phyloP scores from a whole-genome alignment of 2,797 vertebrate species.

The Microctenopoma stevenorrisi region DNA sequence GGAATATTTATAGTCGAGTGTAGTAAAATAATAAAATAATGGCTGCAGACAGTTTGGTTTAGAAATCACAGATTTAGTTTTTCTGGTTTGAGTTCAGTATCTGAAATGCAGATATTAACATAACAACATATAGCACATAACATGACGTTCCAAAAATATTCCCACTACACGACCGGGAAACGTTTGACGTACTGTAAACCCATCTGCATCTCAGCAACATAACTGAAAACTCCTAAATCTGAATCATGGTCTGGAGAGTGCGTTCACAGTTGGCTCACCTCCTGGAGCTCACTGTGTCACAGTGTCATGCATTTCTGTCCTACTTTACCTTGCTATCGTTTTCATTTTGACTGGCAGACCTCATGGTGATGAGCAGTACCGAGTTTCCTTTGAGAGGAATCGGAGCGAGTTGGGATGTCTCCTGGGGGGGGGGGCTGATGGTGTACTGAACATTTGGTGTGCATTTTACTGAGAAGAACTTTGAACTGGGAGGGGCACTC shows the following conservation, averaged over 20 bases:
- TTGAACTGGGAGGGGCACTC: slow-evolving; percentile 84
- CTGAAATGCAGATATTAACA: background rate
- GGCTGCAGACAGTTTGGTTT: too few species aligned
- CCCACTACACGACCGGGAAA: background rate
- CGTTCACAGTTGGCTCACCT: background rate
- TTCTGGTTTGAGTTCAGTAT: too few species aligned
- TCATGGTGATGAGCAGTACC: slow-evolving; percentile 85
- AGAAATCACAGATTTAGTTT: too few species aligned
- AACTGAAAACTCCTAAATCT: background rate
- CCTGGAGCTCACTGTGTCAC: background rate
- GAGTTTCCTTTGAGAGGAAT: slow-evolving; percentile 65
- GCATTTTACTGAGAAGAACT: slow-evolving; percentile 88
- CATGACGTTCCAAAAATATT: too few species aligned
- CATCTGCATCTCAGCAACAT: background rate
- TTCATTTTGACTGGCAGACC: slow-evolving; percentile 79
- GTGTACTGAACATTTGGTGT: slow-evolving; percentile 79
- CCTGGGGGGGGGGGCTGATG: slow-evolving; percentile 55
- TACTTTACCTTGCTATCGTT: slow-evolving; percentile 89
- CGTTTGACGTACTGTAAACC: too few species aligned
- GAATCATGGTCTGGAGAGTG: background rate
- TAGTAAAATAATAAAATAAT: background rate
- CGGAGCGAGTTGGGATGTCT: slow-evolving; percentile 17
- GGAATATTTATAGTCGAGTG: background rate
- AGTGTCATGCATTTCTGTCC: background rate
- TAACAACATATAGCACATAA: too few species aligned